Base-by-base conservation (phyloP, 2,797 vertebrate genomes). In the Sylvia borin region DNA sequence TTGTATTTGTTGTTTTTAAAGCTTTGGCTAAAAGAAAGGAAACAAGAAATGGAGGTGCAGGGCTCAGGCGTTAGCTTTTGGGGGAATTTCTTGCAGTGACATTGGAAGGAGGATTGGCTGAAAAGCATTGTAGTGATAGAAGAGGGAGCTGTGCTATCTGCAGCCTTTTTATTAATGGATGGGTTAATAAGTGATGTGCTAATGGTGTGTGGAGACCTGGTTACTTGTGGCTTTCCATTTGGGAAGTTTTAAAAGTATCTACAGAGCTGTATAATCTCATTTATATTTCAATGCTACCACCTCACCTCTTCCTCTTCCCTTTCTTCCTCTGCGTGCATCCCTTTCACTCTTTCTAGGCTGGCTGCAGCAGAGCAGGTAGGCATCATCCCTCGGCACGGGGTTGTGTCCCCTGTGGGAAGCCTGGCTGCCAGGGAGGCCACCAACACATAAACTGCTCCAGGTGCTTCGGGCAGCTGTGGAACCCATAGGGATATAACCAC, bases 131-230 rank as follows among this genome's bases (percentile, higher is more conserved):
- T 51, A 50, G 68, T 47, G 38, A 5, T 61, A 50, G 55, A 81
- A 81, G 54, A 83, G 42, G 18, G n/a, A 36, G 61, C 36, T 73
- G 45, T 61, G 43, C 58, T 91, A 11, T 74, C 57, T 83, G 50
- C 48, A 90, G 19, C 43, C 54, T 55, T 50, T 84, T 95, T 43
- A 38, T 94, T 92, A 95, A 85, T 66, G 66, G n/a, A 32, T 72
- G 57, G 90, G 90, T 93, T 90, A 95, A 75, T 95, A 90, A 95
- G 75, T 93, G 86, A 85, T 93, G 71, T 68, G 75, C 84, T 95
- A 89, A 92, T 93, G 78, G 57, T 36, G 43, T 68, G n/a, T 54
- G 66, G 36, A 54, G 76, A 90, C 72, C 40, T 81, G 22, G 85
- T 83, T 84, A 91, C 82, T 73, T 88, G 58, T 72, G 62, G 43